phyloP scores from a whole-genome alignment of 1,140 invertebrate genomes.

The Diorhabda carinulata region DNA sequence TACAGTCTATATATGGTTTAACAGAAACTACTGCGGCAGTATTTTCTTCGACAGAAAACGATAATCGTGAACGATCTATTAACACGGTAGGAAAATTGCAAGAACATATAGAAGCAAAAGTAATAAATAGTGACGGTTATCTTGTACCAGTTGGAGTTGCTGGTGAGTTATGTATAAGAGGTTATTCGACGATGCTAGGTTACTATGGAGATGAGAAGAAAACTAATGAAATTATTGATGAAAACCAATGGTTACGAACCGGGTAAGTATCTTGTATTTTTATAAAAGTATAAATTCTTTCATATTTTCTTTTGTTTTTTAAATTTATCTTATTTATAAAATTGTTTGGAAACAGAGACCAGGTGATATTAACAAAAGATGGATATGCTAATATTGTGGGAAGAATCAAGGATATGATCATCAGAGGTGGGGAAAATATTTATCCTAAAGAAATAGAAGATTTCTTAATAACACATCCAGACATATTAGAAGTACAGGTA shows the following conservation, averaged over 20 bases:
- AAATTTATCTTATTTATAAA: constrained; percentile 29
- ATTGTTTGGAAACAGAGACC: constrained; percentile 59
- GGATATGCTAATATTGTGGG: constrained; percentile 80
- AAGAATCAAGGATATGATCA: constrained; percentile 85
- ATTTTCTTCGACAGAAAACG: constrained; percentile 64
- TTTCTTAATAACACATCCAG: constrained; percentile 71
- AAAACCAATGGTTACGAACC: constrained; percentile 83
- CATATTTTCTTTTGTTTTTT: no score
- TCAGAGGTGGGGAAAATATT: constrained; percentile 90
- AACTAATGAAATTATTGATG: constrained; percentile 68
- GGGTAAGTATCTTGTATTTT: constrained; percentile 59
- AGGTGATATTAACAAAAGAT: constrained; percentile 68
- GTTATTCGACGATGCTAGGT: constrained; percentile 77
- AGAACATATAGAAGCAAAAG: constrained; percentile 76
- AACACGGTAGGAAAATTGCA: constrained; percentile 73
- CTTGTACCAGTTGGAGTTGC: constrained; percentile 69
- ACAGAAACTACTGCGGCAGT: constrained; percentile 80
- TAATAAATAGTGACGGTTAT: constrained; percentile 65
- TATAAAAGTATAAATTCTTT: no score
- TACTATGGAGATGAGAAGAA: constrained; percentile 83
- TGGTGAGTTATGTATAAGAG: constrained; percentile 81
- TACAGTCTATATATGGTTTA: constrained; percentile 79
- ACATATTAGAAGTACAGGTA: constrained; percentile 72
- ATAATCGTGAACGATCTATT: constrained; percentile 62
- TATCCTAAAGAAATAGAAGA: constrained; percentile 86